phyloP scores from a whole-genome alignment of 1,140 invertebrate species.

The Cryptotermes secundus region DNA sequence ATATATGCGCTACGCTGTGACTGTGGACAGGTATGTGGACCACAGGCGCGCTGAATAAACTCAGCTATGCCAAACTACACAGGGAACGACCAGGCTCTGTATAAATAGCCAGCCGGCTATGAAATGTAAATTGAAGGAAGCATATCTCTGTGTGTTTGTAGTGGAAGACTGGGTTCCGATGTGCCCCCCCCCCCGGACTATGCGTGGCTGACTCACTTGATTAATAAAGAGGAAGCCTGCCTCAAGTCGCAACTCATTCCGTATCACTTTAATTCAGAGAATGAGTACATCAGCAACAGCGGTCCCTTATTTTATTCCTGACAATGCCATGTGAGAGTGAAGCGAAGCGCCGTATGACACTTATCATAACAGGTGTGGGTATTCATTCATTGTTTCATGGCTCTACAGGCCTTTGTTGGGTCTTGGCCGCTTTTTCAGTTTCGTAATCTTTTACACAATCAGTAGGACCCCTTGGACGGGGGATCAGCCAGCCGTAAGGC shows the following conservation, averaged over 20 bases:
- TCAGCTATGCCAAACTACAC: neutral
- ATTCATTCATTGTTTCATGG: too few species aligned
- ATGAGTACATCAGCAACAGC: too few species aligned
- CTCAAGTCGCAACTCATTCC: neutral
- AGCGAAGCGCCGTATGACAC: too few species aligned
- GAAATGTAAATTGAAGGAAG: slow-evolving; percentile 10
- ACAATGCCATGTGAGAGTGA: too few species aligned
- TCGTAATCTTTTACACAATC: too few species aligned
- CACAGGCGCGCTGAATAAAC: neutral
- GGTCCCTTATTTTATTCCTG: too few species aligned
- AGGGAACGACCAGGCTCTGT: neutral
- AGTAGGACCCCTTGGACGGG: too few species aligned
- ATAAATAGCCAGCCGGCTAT: neutral
- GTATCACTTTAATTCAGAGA: neutral
- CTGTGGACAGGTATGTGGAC: neutral
- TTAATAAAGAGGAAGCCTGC: neutral
- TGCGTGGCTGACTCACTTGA: neutral
- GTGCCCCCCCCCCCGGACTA: neutral
- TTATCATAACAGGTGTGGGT: too few species aligned
- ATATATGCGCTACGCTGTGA: neutral
- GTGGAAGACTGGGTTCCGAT: neutral
- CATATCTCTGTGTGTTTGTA: neutral
- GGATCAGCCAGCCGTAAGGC: too few species aligned
- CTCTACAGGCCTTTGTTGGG: too few species aligned
- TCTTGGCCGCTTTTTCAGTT: too few species aligned